Percentiles rank a stretch among this genome's conserved stretches.
Conservation (phyloP, 1,140 invertebrate species). For the Leucophenga varia region DNA sequence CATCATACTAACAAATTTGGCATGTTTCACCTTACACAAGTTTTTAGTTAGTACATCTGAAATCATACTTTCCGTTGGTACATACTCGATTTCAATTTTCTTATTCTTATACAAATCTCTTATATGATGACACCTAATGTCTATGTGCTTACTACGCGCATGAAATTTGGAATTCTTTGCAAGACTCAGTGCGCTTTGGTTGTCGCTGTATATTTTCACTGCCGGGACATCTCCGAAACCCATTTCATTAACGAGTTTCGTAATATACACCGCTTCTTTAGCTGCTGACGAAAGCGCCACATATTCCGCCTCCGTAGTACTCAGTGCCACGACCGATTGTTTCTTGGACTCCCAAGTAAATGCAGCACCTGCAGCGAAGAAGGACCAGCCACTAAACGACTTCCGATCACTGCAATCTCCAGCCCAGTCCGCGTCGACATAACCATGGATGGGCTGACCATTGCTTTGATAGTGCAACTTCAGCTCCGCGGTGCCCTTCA, state of each 20-base stretch:
- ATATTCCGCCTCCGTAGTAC: slow-evolving; percentile 59
- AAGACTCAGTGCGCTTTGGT: slow-evolving; percentile 10
- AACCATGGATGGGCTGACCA: slow-evolving; percentile 1
- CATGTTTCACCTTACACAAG: slow-evolving; percentile 3
- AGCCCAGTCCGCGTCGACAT: slow-evolving; percentile 26
- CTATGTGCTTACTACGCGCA: slow-evolving; percentile 17
- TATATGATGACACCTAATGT: slow-evolving; percentile 15
- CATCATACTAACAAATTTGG: slow-evolving; percentile 2
- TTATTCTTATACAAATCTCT: slow-evolving; percentile 15
- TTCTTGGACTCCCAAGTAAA: slow-evolving; percentile 56
- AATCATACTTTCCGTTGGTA: slow-evolving; percentile 13
- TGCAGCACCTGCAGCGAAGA: slow-evolving; percentile 33
- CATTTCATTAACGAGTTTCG: slow-evolving; percentile 35
- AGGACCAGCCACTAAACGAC: slow-evolving; percentile 13
- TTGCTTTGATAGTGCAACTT: neutral
- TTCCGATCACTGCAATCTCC: slow-evolving; percentile 4
- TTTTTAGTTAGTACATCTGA: slow-evolving; percentile 18
- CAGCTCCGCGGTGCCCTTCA: neutral
- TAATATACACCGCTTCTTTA: slow-evolving; percentile 52
- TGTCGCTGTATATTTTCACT: slow-evolving; percentile 13
- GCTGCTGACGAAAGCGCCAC: slow-evolving; percentile 50
- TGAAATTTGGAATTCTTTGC: slow-evolving; percentile 4
- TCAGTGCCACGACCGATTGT: slow-evolving; percentile 56
- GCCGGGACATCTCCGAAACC: neutral
- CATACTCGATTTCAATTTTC: slow-evolving; percentile 18